Evolutionary conservation across 2,113 vertebrate species (phyloP), one percentile per base, ranked within the genome.

Genomic region (Morphnarchus princeps): DNA sequence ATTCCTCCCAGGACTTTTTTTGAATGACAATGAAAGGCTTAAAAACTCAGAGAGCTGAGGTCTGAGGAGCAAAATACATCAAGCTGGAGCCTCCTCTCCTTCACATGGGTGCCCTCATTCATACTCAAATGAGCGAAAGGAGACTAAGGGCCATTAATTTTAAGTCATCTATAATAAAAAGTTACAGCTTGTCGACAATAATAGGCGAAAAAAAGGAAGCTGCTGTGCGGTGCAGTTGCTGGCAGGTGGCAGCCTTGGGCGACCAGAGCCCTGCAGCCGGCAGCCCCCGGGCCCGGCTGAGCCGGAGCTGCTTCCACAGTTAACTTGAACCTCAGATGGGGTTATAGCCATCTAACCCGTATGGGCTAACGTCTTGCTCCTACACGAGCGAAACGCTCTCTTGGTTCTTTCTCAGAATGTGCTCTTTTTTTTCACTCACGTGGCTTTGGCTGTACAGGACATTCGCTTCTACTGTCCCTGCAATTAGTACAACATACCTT

Each of bases 161-260:
- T 10, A 11, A 38, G 42, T 3, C 58, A 4, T 18, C 58, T 13
- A 5, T 54, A 9, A 18, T 1, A 13, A 18, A 11, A 40, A 78
- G 29, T 38, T 29, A 12, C 7, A 29, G 40, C 54, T 57, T 13
- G 57, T 4, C 28, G 52, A 13, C 47, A 26, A 18, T 0, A 32
- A 10, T 1, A 16, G 36, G 62, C 4, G 22, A 31, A 42, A 9
- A 28, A 31, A 31, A 34, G 8, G 10, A 8, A 16, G 47, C 21
- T 91, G 95, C 76, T 7, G 80, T 78, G 82, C 11, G 38, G 22
- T 3, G 5, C 22, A 28, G n/a, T 10, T 25, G 96, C 97, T 89
- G 97, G 83, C 92, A 98, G 98, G 95, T 63, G 98, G 98, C 98
- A 92, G 83, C 81, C 90, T 58, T 5, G 97, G 87, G 95, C 83